Evolutionary conservation across 1,140 invertebrate species (phyloP).

Genomic region (Antheraea mylitta): DNA sequence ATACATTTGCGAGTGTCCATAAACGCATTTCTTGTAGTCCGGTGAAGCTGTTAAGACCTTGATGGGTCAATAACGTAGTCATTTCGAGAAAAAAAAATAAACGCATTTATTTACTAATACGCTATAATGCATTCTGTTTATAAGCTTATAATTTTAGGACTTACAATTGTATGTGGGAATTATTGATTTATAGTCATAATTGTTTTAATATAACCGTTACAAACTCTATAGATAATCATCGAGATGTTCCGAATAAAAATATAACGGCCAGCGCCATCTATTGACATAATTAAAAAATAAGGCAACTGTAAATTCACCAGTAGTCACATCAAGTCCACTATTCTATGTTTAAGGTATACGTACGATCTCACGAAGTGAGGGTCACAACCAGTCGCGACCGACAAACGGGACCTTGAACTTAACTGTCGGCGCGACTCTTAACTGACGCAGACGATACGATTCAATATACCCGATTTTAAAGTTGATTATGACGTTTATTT

Average conservation of each 20-base stretch:
- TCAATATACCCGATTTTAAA: not conserved
- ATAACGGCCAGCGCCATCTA: not conserved
- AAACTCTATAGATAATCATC: not conserved
- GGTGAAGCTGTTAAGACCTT: too few species aligned
- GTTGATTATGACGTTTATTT: not conserved
- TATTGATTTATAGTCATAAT: too few species aligned
- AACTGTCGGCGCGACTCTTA: constrained; percentile 1
- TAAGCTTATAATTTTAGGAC: too few species aligned
- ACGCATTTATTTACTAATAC: too few species aligned
- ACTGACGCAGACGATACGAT: not conserved
- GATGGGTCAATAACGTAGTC: too few species aligned
- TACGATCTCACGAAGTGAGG: not conserved
- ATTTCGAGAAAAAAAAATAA: too few species aligned
- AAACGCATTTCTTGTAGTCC: too few species aligned
- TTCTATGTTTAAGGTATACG: not conserved
- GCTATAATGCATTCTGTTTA: too few species aligned
- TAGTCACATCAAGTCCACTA: not conserved
- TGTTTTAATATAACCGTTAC: too few species aligned
- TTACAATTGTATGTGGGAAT: too few species aligned
- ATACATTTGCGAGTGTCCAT: too few species aligned
- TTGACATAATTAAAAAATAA: not conserved
- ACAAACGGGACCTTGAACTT: constrained; percentile 15
- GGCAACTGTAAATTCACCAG: not conserved
- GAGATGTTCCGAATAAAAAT: not conserved
- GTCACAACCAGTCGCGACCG: constrained; percentile 13